Percentiles rank a stretch among this genome's conserved stretches.
Conservation (phyloP, 2,113 vertebrate genomes). For the Rhipidura dahli region DNA sequence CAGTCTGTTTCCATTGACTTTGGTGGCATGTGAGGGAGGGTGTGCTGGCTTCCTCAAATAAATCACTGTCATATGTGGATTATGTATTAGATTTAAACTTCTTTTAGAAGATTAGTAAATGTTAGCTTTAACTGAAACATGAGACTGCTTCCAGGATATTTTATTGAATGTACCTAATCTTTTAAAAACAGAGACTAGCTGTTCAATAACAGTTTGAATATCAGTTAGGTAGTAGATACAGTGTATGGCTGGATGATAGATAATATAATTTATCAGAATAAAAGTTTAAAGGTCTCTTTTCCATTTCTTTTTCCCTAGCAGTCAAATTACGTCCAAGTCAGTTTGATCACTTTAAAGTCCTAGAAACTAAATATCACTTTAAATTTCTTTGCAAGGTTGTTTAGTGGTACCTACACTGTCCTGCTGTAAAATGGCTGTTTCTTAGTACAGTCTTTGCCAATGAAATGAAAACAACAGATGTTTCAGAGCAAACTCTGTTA, state of each 20-base stretch:
- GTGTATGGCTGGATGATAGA: neutral
- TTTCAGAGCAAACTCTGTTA: neutral
- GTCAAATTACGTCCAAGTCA: neutral
- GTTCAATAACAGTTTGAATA: neutral
- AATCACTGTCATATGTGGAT: neutral
- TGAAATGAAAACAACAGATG: neutral
- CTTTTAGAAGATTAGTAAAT: neutral
- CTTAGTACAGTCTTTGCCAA: neutral
- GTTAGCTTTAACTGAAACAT: neutral
- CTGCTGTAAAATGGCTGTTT: neutral
- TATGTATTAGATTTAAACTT: neutral
- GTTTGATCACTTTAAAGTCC: neutral
- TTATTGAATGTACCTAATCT: neutral
- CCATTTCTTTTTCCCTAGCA: neutral
- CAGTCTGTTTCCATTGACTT: neutral
- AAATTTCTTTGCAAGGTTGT: neutral
- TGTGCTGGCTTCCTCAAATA: neutral
- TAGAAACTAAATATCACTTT: neutral
- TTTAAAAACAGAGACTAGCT: neutral
- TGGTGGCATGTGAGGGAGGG: neutral
- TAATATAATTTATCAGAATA: neutral
- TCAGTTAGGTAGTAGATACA: neutral
- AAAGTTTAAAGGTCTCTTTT: neutral
- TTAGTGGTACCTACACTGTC: neutral
- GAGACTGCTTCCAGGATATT: neutral